Conservation (phyloP, 2,888 invertebrate species). For the Callyntrura guangdongensis region DNA sequence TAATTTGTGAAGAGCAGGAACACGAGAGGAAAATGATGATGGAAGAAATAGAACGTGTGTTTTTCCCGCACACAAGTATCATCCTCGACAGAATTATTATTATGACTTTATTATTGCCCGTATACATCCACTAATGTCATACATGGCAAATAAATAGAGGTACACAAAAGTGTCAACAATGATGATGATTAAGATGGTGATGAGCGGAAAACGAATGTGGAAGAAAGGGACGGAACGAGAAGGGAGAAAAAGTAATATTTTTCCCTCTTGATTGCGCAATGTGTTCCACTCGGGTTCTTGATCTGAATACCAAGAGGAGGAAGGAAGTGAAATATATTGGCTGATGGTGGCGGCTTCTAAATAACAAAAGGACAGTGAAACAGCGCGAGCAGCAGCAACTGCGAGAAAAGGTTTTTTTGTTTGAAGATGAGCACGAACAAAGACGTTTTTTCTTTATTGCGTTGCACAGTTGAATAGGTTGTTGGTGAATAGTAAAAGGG, state of each 20-base stretch:
- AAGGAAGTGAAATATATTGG: constrained; percentile 70
- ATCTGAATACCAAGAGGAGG: constrained; percentile 64
- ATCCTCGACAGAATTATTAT: background rate
- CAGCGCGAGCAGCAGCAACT: background rate
- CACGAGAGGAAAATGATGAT: constrained; percentile 28
- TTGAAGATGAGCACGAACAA: constrained; percentile 35
- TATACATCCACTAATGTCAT: background rate
- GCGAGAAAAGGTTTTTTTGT: background rate
- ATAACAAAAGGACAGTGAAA: constrained; percentile 1
- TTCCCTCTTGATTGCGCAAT: constrained; percentile 31
- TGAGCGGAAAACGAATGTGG: constrained; percentile 41
- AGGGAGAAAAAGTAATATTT: constrained; percentile 27
- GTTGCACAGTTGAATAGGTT: background rate
- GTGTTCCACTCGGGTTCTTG: constrained; percentile 23
- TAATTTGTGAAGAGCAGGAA: constrained; percentile 60
- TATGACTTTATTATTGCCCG: constrained; percentile 18
- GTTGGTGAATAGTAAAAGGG: no score
- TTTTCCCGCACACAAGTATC: background rate
- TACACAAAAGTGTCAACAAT: constrained; percentile 65
- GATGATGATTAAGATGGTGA: constrained; percentile 76
- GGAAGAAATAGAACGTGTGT: background rate
- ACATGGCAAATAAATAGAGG: constrained; percentile 1
- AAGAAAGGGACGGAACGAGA: constrained; percentile 5
- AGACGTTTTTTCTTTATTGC: constrained; percentile 36
- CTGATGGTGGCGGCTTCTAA: constrained; percentile 20